A percentile compares a stretch with the other conserved stretches of the same genome.
These are phyloP conservation scores for Phymanthus crucifer DNA, from an alignment of 92 coral and sea anemone species.

Conservation along the genomic window DNA sequence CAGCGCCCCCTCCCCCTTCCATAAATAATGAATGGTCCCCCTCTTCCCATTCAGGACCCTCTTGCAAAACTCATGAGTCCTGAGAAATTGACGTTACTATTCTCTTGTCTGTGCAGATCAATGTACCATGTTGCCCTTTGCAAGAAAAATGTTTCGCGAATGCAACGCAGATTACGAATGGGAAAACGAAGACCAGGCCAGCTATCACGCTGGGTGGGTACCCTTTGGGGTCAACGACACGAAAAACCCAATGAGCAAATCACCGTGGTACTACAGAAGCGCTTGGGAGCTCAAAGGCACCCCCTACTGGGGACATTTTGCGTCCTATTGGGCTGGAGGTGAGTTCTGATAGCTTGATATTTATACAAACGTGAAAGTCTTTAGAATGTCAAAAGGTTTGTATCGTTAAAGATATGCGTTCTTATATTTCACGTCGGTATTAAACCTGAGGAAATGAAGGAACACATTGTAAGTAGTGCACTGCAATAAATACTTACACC, in stretches of 20 bases:
- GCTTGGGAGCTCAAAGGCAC: constrained; percentile 95
- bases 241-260: constrained; percentile 48
- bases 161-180: constrained; percentile 80
- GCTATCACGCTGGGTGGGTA: constrained; percentile 58
- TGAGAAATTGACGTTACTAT: too few species aligned
- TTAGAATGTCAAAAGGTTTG: too few species aligned
- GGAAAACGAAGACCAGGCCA: constrained; percentile 70
- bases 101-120: constrained; percentile 46
- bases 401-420: too few species aligned
- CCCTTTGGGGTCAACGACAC: constrained; percentile 55
- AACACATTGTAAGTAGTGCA: too few species aligned
- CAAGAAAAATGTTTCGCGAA: constrained; percentile 53
- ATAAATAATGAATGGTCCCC: neutral
- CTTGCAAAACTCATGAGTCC: too few species aligned
- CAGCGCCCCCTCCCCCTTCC: too few species aligned
- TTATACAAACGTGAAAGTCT: too few species aligned
- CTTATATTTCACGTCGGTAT: too few species aligned
- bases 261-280: constrained; percentile 83
- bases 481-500: too few species aligned
- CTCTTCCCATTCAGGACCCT: too few species aligned
- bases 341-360: too few species aligned
- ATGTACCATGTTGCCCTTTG: constrained; percentile 60
- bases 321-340: constrained; percentile 99
- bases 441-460: too few species aligned
- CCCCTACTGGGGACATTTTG: constrained; percentile 93